Conservation (phyloP, 2,888 invertebrate species). For the Euplexia lucipara region DNA sequence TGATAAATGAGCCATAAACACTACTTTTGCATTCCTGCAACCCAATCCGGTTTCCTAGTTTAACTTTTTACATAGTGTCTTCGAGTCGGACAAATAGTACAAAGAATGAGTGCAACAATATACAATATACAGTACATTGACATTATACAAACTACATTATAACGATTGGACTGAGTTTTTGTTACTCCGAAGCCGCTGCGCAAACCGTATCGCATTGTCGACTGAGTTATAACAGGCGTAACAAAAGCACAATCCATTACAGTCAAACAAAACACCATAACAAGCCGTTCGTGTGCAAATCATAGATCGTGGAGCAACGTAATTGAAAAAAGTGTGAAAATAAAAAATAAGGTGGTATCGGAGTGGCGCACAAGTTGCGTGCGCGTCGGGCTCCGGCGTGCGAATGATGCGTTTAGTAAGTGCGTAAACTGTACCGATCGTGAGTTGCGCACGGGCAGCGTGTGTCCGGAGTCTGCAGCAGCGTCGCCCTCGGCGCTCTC, state of each 20-base stretch:
- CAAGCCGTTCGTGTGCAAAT: slow-evolving; percentile 87
- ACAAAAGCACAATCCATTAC: slow-evolving; percentile 78
- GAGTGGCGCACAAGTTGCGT: slow-evolving; percentile 57
- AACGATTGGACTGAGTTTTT: slow-evolving; percentile 75
- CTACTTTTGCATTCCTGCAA: slow-evolving; percentile 29
- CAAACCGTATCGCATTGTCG: slow-evolving; percentile 67
- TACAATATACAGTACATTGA: slow-evolving; percentile 66
- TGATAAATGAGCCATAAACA: slow-evolving; percentile 55
- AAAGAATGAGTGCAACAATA: slow-evolving; percentile 62
- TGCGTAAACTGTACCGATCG: slow-evolving; percentile 86
- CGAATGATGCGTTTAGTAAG: slow-evolving; percentile 71
- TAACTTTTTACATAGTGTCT: slow-evolving; percentile 46
- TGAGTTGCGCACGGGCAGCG: slow-evolving; percentile 90
- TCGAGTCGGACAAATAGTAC: slow-evolving; percentile 25
- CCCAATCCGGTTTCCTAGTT: slow-evolving; percentile 23
- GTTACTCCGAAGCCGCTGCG: slow-evolving; percentile 67
- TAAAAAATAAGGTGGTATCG: slow-evolving; percentile 66
- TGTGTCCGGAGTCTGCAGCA: slow-evolving; percentile 84
- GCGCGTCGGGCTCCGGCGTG: slow-evolving; percentile 71
- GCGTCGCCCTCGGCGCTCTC: slow-evolving; percentile 80
- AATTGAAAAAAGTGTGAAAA: slow-evolving; percentile 75
- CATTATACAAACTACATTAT: slow-evolving; percentile 72
- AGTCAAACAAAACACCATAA: slow-evolving; percentile 78
- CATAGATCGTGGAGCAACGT: slow-evolving; percentile 85
- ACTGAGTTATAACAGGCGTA: slow-evolving; percentile 65